Percentiles rank a stretch among this genome's conserved stretches.
phyloP scores from a whole-genome alignment of 2,797 vertebrate genomes.

The Dallia pectoralis region DNA sequence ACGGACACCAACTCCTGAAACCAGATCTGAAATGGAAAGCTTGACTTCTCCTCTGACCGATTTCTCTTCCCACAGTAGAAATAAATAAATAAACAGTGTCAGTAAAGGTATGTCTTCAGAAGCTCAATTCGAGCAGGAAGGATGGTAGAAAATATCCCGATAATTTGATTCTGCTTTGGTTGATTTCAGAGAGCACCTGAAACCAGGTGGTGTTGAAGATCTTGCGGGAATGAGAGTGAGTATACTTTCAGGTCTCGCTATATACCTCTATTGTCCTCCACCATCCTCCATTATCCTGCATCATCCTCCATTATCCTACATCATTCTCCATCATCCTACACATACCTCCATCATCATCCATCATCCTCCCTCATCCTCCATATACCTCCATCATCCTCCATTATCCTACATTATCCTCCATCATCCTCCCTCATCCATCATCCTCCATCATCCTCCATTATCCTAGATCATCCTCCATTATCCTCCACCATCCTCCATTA shows the following conservation, averaged over 20 bases:
- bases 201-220: background rate
- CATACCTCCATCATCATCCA: too few species aligned
- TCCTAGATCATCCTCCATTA: too few species aligned
- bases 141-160: constrained; percentile 8
- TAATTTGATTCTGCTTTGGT: constrained; percentile 20
- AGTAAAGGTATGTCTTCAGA: constrained; percentile 8
- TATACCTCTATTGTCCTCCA: too few species aligned
- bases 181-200: constrained; percentile 14
- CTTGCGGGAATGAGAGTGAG: background rate
- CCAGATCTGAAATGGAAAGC: constrained; percentile 18
- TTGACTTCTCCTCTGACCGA: constrained; percentile 14
- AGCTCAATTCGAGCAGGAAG: constrained; percentile 11
- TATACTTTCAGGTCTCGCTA: background rate
- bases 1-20: constrained; percentile 10
- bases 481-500: too few species aligned
- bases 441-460: too few species aligned
- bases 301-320: background rate
- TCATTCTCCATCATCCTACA: too few species aligned
- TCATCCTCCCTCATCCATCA: background rate
- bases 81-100: constrained; percentile 1
- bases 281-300: too few species aligned
- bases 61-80: constrained; percentile 8
- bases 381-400: too few species aligned
- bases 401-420: background rate
- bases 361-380: too few species aligned